phyloP scores from a whole-genome alignment of 2,888 invertebrate genomes.

The Trichogramma dendrolimi region DNA sequence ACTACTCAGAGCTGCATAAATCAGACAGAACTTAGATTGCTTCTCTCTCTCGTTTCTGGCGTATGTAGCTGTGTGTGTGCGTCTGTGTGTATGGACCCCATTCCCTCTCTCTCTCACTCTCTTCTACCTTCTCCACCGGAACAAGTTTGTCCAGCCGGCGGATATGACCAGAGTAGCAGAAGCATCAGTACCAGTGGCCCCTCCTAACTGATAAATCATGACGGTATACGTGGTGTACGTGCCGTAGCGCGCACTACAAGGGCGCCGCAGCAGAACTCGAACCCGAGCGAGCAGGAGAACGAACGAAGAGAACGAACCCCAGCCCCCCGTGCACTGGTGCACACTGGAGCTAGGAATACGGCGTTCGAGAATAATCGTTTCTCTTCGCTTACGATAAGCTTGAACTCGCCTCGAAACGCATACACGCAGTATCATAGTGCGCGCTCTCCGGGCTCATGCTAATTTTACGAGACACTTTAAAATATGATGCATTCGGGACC shows the following conservation, averaged over 20 bases:
- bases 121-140: not conserved
- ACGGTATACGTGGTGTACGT: slow-evolving; percentile 1
- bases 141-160: slow-evolving; percentile 17
- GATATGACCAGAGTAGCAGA: slow-evolving; percentile 2
- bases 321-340: not conserved
- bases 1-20: not conserved
- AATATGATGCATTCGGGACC: too few species aligned
- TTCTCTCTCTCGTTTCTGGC: not conserved
- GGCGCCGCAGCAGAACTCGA: not conserved
- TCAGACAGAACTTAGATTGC: slow-evolving; percentile 17
- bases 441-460: too few species aligned
- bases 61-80: not conserved
- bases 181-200: not conserved
- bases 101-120: too few species aligned
- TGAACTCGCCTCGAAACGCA: too few species aligned
- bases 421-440: too few species aligned
- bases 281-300: too few species aligned
- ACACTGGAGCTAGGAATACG: not conserved
- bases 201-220: slow-evolving; percentile 21
- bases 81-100: too few species aligned
- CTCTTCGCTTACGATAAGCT: too few species aligned
- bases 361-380: slow-evolving; percentile 6
- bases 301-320: not conserved
- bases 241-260: not conserved
- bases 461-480: too few species aligned